These are phyloP conservation scores for Sebastes nivosus DNA, from an alignment of 2,797 vertebrate genomes.

Conservation along the genomic window DNA sequence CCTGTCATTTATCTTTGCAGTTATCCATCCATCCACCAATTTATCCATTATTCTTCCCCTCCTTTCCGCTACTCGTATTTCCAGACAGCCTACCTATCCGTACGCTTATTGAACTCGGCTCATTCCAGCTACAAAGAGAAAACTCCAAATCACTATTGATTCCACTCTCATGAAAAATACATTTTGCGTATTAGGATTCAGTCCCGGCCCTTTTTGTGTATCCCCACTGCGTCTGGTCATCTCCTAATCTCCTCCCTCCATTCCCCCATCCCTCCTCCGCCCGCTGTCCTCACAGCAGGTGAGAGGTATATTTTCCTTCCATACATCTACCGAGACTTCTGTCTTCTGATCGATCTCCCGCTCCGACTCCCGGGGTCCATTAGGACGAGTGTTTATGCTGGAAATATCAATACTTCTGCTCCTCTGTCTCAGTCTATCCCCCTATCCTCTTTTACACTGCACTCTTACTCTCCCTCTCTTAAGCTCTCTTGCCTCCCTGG, in stretches of 20 bases:
- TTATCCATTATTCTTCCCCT: constrained; percentile 26
- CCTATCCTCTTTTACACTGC: constrained; percentile 22
- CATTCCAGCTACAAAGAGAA: constrained; percentile 60
- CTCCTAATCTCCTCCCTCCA: constrained; percentile 50
- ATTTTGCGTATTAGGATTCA: constrained; percentile 72
- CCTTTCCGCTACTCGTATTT: constrained; percentile 34
- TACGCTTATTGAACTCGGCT: constrained; percentile 26
- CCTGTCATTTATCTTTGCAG: constrained; percentile 55
- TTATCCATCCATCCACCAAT: constrained; percentile 45
- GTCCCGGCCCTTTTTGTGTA: constrained; percentile 38
- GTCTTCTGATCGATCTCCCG: constrained; percentile 64
- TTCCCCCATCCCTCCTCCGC: constrained; percentile 7
- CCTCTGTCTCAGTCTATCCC: constrained; percentile 23
- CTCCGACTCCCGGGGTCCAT: constrained; percentile 60
- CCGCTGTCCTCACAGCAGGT: constrained; percentile 49
- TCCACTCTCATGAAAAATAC: constrained; percentile 76
- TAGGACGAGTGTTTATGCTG: constrained; percentile 72
- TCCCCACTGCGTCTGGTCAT: constrained; percentile 44
- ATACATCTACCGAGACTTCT: constrained; percentile 66
- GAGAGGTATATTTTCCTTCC: constrained; percentile 72
- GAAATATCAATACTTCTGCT: constrained; percentile 67
- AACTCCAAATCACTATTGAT: constrained; percentile 78
- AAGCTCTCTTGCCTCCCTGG: constrained; percentile 18
- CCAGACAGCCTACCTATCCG: constrained; percentile 31
- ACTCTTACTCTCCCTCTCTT: constrained; percentile 4